Percentiles rank a stretch among this genome's conserved stretches.
Conservation (phyloP, 1,140 invertebrate genomes). For the Drosophila neocordata region DNA sequence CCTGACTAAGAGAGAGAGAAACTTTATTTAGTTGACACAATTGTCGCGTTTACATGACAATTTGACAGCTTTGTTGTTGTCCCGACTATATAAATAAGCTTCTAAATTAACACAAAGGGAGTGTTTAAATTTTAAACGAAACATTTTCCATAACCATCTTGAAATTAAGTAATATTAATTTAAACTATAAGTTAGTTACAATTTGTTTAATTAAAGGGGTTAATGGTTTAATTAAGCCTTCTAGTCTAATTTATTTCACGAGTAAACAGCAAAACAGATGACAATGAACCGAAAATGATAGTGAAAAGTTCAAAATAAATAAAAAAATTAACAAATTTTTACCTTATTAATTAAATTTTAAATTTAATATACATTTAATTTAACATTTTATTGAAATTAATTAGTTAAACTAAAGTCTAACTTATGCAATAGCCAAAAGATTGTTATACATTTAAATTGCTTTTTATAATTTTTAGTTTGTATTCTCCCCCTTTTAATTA, state of each 20-base stretch:
- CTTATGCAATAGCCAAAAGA: not conserved
- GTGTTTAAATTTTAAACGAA: conserved; percentile 23
- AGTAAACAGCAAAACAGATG: too few relatives aligned
- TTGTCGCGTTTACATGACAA: conserved; percentile 66
- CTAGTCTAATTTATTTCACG: too few relatives aligned
- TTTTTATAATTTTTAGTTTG: not conserved
- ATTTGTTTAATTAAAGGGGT: too few relatives aligned
- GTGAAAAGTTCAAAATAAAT: too few relatives aligned
- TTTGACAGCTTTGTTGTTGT: conserved; percentile 57
- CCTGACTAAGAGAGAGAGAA: conserved; percentile 33
- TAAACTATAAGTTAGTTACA: not conserved
- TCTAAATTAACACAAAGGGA: not conserved
- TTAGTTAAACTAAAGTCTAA: not conserved
- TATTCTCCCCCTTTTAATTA: not conserved
- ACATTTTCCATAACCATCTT: not conserved
- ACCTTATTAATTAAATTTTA: too few relatives aligned
- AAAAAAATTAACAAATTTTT: too few relatives aligned
- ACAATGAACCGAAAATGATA: too few relatives aligned
- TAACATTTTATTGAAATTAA: too few relatives aligned
- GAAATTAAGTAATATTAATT: too few relatives aligned
- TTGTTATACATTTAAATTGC: not conserved
- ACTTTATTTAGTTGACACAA: conserved; percentile 62
- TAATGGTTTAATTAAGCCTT: too few relatives aligned
- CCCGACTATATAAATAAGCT: not conserved
- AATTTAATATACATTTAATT: too few relatives aligned